phyloP scores from a whole-genome alignment of 2,113 vertebrate genomes.

The Phainopepla nitens region DNA sequence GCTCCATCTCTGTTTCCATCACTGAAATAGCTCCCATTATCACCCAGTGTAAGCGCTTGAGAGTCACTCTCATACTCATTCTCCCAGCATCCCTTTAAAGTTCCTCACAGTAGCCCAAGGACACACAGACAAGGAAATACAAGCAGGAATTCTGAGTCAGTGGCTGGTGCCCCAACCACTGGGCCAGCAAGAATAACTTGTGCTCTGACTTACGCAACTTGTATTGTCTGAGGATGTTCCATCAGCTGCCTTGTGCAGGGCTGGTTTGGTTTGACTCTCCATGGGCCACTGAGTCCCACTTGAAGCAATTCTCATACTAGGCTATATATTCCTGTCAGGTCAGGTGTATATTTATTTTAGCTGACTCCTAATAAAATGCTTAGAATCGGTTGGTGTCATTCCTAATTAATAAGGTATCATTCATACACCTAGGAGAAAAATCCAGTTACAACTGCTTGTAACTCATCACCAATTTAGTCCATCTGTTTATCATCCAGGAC shows the following conservation, averaged over 20 bases:
- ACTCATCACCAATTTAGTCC: background rate
- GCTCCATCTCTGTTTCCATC: background rate
- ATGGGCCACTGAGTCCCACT: background rate
- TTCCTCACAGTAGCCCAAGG: conserved; percentile 22
- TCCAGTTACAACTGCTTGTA: background rate
- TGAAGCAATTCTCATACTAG: background rate
- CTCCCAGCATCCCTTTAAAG: conserved; percentile 23
- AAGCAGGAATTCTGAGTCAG: conserved; percentile 40
- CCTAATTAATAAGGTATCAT: background rate
- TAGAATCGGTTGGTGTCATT: background rate
- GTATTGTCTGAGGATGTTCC: background rate
- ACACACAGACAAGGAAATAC: conserved; percentile 15
- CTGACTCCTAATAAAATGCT: background rate
- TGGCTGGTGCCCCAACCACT: conserved; percentile 16
- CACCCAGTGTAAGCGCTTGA: accelerated
- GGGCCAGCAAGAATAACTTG: conserved; percentile 35
- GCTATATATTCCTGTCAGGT: background rate
- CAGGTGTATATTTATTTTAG: background rate
- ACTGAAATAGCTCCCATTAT: background rate
- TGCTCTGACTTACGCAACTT: background rate
- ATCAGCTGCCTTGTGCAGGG: background rate
- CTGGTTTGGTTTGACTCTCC: background rate
- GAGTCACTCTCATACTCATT: background rate
- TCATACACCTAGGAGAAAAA: background rate
- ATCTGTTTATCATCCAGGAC: background rate